Evolutionary conservation across 2,113 vertebrate genomes (phyloP).

Genomic region (Crotalus viridis): DNA sequence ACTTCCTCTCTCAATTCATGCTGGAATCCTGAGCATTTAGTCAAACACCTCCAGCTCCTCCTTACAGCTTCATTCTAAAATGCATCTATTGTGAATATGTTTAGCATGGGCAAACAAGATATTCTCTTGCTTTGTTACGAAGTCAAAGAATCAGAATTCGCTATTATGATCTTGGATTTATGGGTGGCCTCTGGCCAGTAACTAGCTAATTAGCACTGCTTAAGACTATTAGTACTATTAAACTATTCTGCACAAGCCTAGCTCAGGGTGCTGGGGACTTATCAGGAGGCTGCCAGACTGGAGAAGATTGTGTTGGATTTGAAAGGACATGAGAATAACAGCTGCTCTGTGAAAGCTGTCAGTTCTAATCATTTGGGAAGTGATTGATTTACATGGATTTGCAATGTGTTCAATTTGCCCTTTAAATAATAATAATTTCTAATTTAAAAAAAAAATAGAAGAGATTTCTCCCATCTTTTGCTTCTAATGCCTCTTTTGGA

Average conservation of each 20-base stretch:
- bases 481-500: neutral
- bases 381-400: neutral
- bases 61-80: neutral
- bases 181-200: neutral
- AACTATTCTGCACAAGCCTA: neutral
- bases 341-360: neutral
- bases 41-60: too few relatives aligned
- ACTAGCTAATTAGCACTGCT: neutral
- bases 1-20: neutral
- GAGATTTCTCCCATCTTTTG: neutral
- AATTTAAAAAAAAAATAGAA: neutral
- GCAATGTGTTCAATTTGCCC: neutral
- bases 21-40: neutral
- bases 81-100: neutral
- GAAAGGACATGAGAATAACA: neutral
- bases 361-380: neutral
- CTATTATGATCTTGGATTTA: neutral
- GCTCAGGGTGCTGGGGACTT: neutral
- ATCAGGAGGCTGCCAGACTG: neutral
- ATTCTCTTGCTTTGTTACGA: neutral
- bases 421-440: neutral
- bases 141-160: neutral
- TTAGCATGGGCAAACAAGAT: neutral
- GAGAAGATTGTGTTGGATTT: neutral
- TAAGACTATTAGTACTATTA: neutral